Evolutionary conservation across 2,888 invertebrate genomes (phyloP).

Genomic region (Furcula furcula): DNA sequence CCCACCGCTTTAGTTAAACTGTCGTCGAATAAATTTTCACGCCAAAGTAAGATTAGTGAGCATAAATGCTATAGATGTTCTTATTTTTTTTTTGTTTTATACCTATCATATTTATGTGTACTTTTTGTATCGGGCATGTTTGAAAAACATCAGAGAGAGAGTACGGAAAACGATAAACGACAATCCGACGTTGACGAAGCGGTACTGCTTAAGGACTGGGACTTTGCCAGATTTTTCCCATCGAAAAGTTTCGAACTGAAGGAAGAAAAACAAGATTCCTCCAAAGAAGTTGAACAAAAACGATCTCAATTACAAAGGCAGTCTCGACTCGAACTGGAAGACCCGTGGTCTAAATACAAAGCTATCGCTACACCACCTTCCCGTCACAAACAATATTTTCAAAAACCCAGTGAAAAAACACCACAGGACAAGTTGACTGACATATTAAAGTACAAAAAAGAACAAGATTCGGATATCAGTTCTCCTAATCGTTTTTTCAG

Average conservation of each 20-base stretch:
- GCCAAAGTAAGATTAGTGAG: slow-evolving; percentile 80
- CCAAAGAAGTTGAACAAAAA: slow-evolving; percentile 68
- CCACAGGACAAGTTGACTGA: slow-evolving; percentile 71
- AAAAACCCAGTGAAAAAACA: slow-evolving; percentile 61
- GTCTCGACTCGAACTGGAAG: slow-evolving; percentile 72
- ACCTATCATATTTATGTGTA: slow-evolving; percentile 69
- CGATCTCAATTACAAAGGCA: slow-evolving; percentile 67
- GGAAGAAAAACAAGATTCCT: slow-evolving; percentile 54
- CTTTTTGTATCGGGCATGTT: slow-evolving; percentile 73
- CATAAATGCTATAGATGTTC: slow-evolving; percentile 39
- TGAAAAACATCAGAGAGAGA: slow-evolving; percentile 69
- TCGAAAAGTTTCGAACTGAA: slow-evolving; percentile 59
- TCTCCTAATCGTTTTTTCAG: slow-evolving; percentile 87
- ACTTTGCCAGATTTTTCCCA: slow-evolving; percentile 92
- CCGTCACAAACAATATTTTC: slow-evolving; percentile 61
- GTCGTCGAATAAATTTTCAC: no score
- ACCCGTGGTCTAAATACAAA: slow-evolving; percentile 70
- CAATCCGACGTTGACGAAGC: slow-evolving; percentile 88
- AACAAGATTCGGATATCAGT: slow-evolving; percentile 87
- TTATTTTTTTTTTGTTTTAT: slow-evolving; percentile 45
- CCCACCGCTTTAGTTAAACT: no score
- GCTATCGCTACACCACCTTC: slow-evolving; percentile 68
- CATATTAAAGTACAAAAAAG: slow-evolving; percentile 83
- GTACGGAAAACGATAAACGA: slow-evolving; percentile 60
- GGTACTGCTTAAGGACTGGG: slow-evolving; percentile 92